A percentile compares a stretch with the other conserved stretches of the same genome.
These are phyloP conservation scores for Podotricha telesiphe DNA, from an alignment of 2,888 invertebrate species.

Conservation along the genomic window DNA sequence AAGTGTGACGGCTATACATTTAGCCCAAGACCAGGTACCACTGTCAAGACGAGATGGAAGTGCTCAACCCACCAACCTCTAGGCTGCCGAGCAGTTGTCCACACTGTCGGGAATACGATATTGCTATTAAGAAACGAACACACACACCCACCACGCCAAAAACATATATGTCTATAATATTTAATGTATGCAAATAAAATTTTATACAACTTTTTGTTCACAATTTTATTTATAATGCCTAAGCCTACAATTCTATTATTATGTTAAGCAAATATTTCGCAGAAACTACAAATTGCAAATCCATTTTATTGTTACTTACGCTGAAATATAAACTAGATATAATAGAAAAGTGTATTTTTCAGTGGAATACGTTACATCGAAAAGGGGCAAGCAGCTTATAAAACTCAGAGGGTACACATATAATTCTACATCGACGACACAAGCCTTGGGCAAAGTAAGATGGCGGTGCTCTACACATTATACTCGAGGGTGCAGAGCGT, in stretches of 20 bases:
- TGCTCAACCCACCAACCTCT: conserved; percentile 51
- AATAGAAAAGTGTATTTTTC: conserved; percentile 1
- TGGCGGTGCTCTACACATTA: conserved; percentile 35
- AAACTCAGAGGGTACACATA: conserved; percentile 31
- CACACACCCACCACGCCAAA: conserved; percentile 43
- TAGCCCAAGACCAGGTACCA: conserved; percentile 28
- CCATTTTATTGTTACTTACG: too few relatives aligned
- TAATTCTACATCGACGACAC: not conserved
- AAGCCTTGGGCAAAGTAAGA: not conserved
- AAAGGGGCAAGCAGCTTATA: conserved; percentile 31
- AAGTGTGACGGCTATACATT: conserved; percentile 49
- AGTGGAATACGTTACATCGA: conserved; percentile 32
- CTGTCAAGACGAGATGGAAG: conserved; percentile 39
- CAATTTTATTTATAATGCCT: too few relatives aligned
- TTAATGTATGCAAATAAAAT: not conserved
- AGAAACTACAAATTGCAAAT: too few relatives aligned
- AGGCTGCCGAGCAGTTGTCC: conserved; percentile 50
- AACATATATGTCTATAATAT: not conserved
- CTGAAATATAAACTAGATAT: too few relatives aligned
- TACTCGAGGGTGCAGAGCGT: conserved; percentile 26
- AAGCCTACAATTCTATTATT: too few relatives aligned
- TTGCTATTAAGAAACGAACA: conserved; percentile 47
- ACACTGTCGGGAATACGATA: conserved; percentile 48
- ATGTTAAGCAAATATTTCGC: too few relatives aligned
- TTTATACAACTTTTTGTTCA: conserved; percentile 2